These are phyloP conservation scores for Pseudorectes ferrugineus DNA, from an alignment of 2,113 vertebrate genomes.

Conservation along the genomic window DNA sequence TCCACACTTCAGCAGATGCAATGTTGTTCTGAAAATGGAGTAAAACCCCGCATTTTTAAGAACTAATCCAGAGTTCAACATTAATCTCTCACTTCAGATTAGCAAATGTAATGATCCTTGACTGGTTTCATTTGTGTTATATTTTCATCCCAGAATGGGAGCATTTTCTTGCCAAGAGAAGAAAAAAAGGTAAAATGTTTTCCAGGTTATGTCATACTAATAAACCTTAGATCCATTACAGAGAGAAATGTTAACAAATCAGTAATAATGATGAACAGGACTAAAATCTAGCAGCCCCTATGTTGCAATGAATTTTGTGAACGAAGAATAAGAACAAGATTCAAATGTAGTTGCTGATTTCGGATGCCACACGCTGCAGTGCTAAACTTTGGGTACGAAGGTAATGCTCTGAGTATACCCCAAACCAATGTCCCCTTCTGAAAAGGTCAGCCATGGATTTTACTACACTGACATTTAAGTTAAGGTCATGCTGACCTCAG, in stretches of 20 bases:
- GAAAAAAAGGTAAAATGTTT: constrained; percentile 13
- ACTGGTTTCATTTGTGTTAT: constrained; percentile 45
- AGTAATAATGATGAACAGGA: not conserved
- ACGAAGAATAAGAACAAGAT: not conserved
- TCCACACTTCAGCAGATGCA: constrained; percentile 30
- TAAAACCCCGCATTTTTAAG: not conserved
- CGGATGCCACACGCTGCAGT: not conserved
- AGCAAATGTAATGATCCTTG: constrained; percentile 21
- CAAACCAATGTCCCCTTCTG: not conserved
- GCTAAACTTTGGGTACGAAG: not conserved
- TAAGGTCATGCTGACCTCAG: not conserved
- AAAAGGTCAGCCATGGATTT: not conserved
- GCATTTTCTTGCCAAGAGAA: constrained; percentile 23
- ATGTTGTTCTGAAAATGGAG: constrained; percentile 35
- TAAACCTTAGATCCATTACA: not conserved
- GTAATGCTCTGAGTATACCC: not conserved
- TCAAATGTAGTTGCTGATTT: not conserved
- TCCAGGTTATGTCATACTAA: constrained; percentile 42
- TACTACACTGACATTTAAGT: not conserved
- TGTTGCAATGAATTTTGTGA: not conserved
- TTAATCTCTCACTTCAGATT: constrained; percentile 35
- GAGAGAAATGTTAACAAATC: constrained; percentile 10
- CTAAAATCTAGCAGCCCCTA: not conserved
- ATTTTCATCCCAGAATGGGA: constrained; percentile 24
- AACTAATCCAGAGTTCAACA: not conserved